These are phyloP conservation scores for Hemiscyllium ocellatum DNA, from an alignment of 2,113 vertebrate genomes.

Conservation along the genomic window DNA sequence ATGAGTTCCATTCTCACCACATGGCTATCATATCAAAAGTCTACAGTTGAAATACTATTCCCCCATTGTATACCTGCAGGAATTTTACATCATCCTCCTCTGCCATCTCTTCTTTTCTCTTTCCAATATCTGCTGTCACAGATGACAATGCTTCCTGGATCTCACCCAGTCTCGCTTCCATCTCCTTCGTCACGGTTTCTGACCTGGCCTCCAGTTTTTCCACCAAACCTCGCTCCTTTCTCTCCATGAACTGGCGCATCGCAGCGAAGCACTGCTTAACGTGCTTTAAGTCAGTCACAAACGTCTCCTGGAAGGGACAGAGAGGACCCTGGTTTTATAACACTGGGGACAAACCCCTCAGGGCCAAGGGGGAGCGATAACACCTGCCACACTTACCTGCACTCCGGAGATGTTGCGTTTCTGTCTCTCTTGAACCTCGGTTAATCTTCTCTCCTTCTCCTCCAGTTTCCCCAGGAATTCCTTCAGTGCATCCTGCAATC, in stretches of 20 bases:
- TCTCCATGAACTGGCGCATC: neutral
- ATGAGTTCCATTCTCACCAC: neutral
- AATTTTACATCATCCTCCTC: neutral
- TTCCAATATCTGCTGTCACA: neutral
- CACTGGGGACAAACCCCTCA: neutral
- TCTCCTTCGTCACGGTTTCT: neutral
- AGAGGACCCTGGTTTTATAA: neutral
- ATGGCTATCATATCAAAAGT: neutral
- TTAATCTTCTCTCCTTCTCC: neutral
- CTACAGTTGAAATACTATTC: neutral
- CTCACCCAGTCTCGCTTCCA: neutral
- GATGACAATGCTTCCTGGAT: neutral
- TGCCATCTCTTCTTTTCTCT: neutral
- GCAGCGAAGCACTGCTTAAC: neutral
- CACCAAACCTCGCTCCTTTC: neutral
- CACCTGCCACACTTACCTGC: neutral
- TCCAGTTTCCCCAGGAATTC: neutral
- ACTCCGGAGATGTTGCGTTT: neutral
- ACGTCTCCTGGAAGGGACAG: neutral
- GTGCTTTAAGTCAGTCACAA: neutral
- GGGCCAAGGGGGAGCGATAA: neutral
- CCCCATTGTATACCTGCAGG: neutral
- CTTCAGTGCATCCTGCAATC: neutral
- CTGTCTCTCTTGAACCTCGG: neutral
- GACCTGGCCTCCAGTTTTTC: neutral